phyloP scores from a whole-genome alignment of 2,888 invertebrate genomes.

The Eupithecia exiguata region DNA sequence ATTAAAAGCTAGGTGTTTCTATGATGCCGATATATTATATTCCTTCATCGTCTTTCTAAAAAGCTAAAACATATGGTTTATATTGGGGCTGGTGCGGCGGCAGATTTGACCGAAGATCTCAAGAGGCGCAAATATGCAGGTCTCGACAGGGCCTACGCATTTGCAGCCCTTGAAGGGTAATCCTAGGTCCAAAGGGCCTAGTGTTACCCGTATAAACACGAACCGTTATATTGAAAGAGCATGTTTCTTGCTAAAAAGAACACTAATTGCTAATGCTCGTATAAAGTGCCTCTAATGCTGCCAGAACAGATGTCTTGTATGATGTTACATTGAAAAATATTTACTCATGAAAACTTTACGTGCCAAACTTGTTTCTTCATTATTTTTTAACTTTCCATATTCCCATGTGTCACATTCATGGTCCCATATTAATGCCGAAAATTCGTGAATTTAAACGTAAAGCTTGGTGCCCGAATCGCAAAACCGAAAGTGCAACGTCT shows the following conservation, averaged over 20 bases:
- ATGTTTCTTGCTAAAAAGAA: neutral
- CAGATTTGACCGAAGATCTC: too few species aligned
- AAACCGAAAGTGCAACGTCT: constrained; percentile 13
- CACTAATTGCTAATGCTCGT: neutral
- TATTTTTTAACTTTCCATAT: neutral
- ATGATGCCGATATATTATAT: too few species aligned
- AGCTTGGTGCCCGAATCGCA: neutral
- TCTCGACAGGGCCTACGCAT: too few species aligned
- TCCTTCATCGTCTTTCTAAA: too few species aligned
- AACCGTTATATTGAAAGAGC: neutral
- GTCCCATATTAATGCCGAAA: neutral
- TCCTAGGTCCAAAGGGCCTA: too few species aligned
- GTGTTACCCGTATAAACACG: too few species aligned
- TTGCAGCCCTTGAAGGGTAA: too few species aligned
- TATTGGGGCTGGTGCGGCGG: too few species aligned
- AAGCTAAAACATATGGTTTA: too few species aligned
- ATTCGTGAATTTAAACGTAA: neutral
- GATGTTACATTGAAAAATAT: neutral
- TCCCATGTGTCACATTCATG: neutral
- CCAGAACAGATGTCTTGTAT: neutral
- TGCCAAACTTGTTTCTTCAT: neutral
- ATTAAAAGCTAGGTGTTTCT: too few species aligned
- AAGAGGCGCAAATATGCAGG: too few species aligned
- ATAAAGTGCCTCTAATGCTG: neutral
- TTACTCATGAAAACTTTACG: neutral